Evolutionary conservation across 2,888 invertebrate species (phyloP).

Genomic region (Fragum sueziense): DNA sequence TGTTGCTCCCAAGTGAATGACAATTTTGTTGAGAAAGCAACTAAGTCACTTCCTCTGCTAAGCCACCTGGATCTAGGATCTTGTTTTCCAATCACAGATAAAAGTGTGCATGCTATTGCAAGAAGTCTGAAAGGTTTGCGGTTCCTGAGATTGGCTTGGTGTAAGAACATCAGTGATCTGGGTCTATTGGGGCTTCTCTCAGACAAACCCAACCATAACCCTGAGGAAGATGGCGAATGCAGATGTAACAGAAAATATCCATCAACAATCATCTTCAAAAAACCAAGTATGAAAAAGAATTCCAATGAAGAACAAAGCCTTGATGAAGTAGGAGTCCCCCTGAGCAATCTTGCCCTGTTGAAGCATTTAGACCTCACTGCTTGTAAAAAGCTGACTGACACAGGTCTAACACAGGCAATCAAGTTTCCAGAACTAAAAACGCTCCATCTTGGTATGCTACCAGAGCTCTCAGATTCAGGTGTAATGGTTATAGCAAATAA

Average conservation of each 20-base stretch:
- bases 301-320: not conserved
- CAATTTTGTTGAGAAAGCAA: conserved; percentile 86
- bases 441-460: conserved; percentile 87
- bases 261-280: conserved; percentile 71
- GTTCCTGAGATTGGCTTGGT: conserved; percentile 87
- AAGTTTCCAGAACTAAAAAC: conserved; percentile 86
- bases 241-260: conserved; percentile 67
- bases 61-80: conserved; percentile 86
- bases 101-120: conserved; percentile 87
- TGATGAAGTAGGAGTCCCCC: conserved; percentile 42
- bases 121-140: conserved; percentile 86
- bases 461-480: conserved; percentile 87
- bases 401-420: conserved; percentile 88
- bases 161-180: conserved; percentile 88
- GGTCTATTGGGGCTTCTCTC: conserved; percentile 85
- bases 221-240: conserved; percentile 66
- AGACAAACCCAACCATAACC: conserved; percentile 50
- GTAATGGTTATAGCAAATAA: conserved; percentile 86
- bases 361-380: conserved; percentile 87
- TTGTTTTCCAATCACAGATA: conserved; percentile 89
- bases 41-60: conserved; percentile 85
- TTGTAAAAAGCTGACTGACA: conserved; percentile 89
- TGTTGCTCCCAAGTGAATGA: conserved; percentile 84
- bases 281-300: conserved; percentile 55
- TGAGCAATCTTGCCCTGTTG: conserved; percentile 81